A percentile compares a stretch with the other conserved stretches of the same genome.
Conservation (phyloP, 2,888 invertebrate species). For the Acronicta aceris region DNA sequence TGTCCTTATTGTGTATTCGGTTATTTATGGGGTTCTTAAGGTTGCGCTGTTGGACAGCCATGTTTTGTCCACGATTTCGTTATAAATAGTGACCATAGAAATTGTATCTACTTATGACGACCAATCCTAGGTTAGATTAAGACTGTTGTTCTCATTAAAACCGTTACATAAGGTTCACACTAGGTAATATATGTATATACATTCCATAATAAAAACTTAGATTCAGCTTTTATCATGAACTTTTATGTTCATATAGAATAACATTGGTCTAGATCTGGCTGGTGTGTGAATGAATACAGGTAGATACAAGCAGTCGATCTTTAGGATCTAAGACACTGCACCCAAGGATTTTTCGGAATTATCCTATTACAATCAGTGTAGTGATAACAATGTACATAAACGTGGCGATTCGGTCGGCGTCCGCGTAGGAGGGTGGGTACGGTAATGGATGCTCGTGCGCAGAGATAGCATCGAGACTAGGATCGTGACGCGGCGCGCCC, state of each 20-base stretch:
- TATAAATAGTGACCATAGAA: too few relatives aligned
- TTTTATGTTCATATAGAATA: too few relatives aligned
- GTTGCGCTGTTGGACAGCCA: not conserved
- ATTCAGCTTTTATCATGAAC: too few relatives aligned
- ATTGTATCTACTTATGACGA: too few relatives aligned
- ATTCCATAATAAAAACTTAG: too few relatives aligned
- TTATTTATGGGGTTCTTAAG: not conserved
- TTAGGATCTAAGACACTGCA: not conserved
- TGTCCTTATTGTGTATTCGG: slow-evolving; percentile 11
- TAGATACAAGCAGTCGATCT: not conserved
- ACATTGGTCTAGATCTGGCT: too few relatives aligned
- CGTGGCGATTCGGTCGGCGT: slow-evolving; percentile 56
- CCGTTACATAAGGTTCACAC: too few relatives aligned
- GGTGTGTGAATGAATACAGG: not conserved
- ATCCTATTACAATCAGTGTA: slow-evolving; percentile 36
- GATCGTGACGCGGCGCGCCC: slow-evolving; percentile 69
- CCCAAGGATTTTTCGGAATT: slow-evolving; percentile 9
- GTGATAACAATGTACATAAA: slow-evolving; percentile 61
- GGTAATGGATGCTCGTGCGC: slow-evolving; percentile 68
- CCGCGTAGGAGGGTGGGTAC: slow-evolving; percentile 57
- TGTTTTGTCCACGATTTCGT: too few relatives aligned
- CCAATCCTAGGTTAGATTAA: too few relatives aligned
- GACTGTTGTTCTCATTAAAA: too few relatives aligned
- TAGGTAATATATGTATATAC: too few relatives aligned
- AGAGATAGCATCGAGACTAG: slow-evolving; percentile 67